phyloP scores from a whole-genome alignment of 2,113 vertebrate species.

The human region GRCh38 chrX:154737001-154737500 shows the following conservation, averaged over 20 bases:
- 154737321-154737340: too few species aligned
- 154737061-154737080: not conserved
- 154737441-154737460: not conserved
- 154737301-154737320: not conserved
- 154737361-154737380: not conserved
- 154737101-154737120: not conserved
- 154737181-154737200: not conserved
- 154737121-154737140: not conserved
- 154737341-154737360: not conserved
- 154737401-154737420: not conserved
- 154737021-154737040: not conserved
- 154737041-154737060: not conserved
- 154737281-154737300: not conserved
- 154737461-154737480: not conserved
- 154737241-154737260: not conserved
- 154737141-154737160: not conserved
- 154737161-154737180: not conserved
- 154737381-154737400: not conserved
- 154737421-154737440: not conserved
- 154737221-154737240: not conserved
- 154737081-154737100: not conserved
- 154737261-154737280: not conserved
- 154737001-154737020: not conserved
- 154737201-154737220: not conserved
- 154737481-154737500: not conserved